phyloP scores from a whole-genome alignment of 2,113 vertebrate species.

The Eublepharis macularius region DNA sequence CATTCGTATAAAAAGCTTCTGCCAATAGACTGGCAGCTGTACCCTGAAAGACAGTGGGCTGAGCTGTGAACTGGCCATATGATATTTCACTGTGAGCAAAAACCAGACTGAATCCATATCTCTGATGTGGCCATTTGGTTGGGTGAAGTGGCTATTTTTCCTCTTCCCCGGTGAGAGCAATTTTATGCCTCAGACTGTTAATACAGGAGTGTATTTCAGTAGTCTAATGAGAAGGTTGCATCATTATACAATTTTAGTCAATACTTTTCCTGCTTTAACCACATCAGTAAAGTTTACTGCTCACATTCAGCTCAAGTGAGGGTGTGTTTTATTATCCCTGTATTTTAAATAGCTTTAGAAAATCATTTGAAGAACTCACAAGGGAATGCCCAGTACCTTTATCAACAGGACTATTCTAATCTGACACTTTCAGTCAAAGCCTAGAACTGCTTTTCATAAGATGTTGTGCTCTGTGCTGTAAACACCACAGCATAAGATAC shows the following conservation, averaged over 20 bases:
- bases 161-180: background rate
- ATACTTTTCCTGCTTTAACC: background rate
- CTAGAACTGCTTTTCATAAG: background rate
- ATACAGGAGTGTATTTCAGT: background rate
- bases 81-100: background rate
- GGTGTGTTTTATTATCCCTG: conserved; percentile 18
- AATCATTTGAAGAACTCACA: background rate
- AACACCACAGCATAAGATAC: background rate
- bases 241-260: conserved; percentile 14
- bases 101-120: background rate
- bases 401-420: conserved; percentile 35
- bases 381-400: background rate
- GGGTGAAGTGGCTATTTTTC: background rate
- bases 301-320: conserved; percentile 21
- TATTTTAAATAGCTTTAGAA: background rate
- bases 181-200: background rate
- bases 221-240: conserved; percentile 26
- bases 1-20: background rate
- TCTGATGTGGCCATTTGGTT: background rate
- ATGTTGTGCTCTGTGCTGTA: background rate
- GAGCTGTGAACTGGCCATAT: background rate
- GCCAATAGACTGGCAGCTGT: background rate
- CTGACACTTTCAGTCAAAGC: background rate
- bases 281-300: conserved; percentile 19
- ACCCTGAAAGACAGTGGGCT: no score